Conservation (phyloP, 2,888 invertebrate genomes). For the Clepsis dumicolana region DNA sequence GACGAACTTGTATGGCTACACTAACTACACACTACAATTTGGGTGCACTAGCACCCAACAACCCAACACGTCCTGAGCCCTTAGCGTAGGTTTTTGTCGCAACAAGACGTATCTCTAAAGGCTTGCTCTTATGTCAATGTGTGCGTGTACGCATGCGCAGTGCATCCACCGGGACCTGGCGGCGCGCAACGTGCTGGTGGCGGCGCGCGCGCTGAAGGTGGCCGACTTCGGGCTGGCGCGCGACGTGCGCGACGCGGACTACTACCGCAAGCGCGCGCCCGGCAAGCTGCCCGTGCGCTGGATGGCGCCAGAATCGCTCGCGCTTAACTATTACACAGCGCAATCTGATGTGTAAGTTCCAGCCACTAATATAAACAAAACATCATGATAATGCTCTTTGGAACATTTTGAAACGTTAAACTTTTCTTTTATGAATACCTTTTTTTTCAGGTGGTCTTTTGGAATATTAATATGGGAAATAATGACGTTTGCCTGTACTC, state of each 20-base stretch:
- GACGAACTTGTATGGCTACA: too few species aligned
- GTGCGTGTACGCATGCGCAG: conserved; percentile 74
- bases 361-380: neutral
- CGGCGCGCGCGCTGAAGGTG: conserved; percentile 97
- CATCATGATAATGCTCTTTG: neutral
- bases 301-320: conserved; percentile 99
- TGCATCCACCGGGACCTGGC: conserved; percentile 99
- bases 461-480: conserved; percentile 97
- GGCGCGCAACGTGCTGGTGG: conserved; percentile 98
- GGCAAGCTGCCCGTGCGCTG: conserved; percentile 98
- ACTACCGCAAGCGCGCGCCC: conserved; percentile 98
- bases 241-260: conserved; percentile 97
- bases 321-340: conserved; percentile 97
- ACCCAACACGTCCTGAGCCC: too few species aligned
- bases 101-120: too few species aligned
- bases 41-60: too few species aligned
- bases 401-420: too few species aligned
- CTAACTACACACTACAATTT: too few species aligned
- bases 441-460: conserved; percentile 91
- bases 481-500: conserved; percentile 97
- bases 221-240: conserved; percentile 99
- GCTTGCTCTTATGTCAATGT: neutral
- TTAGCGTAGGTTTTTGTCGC: too few species aligned
- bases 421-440: neutral
- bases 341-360: conserved; percentile 95